Percentiles rank a stretch among this genome's conserved stretches.
Conservation (phyloP, 2,888 invertebrate genomes). For the Lycaena phlaeas region DNA sequence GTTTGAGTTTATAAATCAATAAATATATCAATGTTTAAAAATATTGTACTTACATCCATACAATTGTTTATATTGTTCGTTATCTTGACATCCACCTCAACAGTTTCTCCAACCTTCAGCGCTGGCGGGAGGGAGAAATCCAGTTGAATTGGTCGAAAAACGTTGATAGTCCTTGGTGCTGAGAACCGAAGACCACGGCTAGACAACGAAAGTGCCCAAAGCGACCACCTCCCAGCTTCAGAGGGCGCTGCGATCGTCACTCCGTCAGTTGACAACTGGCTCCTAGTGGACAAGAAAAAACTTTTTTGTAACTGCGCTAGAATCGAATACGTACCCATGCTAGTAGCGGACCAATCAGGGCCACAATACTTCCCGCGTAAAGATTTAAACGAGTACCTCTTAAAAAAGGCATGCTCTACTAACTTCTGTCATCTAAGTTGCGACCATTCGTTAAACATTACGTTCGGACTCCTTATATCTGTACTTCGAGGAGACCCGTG, state of each 20-base stretch:
- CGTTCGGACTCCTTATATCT: no score
- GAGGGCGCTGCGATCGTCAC: slow-evolving; percentile 73
- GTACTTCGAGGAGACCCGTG: no score
- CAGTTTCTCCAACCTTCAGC: slow-evolving; percentile 75
- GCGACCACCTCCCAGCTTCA: slow-evolving; percentile 77
- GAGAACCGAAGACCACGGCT: slow-evolving; percentile 69
- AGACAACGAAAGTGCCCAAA: slow-evolving; percentile 75
- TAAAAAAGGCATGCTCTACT: no score
- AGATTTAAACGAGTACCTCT: no score
- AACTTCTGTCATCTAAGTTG: no score
- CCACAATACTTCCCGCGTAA: no score
- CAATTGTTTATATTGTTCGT: slow-evolving; percentile 79
- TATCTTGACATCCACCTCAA: slow-evolving; percentile 79
- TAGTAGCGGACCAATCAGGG: no score
- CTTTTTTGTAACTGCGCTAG: no score
- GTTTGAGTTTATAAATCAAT: no score
- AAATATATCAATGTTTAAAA: no score
- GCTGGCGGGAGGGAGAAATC: slow-evolving; percentile 75
- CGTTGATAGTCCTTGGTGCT: slow-evolving; percentile 71
- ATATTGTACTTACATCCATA: slow-evolving; percentile 77
- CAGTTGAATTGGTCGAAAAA: slow-evolving; percentile 75
- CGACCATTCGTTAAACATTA: no score
- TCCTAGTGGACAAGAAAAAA: slow-evolving; percentile 35
- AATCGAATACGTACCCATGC: no score
- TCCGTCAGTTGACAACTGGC: slow-evolving; percentile 72